phyloP scores from a whole-genome alignment of 2,888 invertebrate species.

The Apamea monoglypha region DNA sequence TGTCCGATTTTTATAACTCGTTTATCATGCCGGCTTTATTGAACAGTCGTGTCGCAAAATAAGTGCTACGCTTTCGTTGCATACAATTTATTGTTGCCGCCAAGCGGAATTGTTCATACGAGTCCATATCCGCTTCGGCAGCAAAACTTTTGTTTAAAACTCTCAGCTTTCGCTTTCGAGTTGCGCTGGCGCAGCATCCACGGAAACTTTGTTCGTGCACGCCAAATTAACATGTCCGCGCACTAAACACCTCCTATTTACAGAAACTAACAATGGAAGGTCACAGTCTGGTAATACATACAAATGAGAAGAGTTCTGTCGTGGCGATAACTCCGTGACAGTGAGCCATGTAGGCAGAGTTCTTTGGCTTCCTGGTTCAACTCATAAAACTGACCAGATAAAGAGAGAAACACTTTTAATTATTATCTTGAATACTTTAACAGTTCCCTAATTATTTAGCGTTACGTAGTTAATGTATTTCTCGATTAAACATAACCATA shows the following conservation, averaged over 20 bases:
- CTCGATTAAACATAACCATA: conserved; percentile 27
- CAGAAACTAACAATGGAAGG: conserved; percentile 87
- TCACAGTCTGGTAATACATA: conserved; percentile 80
- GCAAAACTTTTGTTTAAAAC: conserved; percentile 76
- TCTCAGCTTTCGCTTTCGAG: conserved; percentile 84
- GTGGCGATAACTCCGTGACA: conserved; percentile 52
- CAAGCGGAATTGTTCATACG: conserved; percentile 74
- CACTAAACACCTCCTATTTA: conserved; percentile 85
- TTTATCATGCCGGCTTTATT: conserved; percentile 49
- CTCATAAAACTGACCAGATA: conserved; percentile 33
- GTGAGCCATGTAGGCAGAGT: conserved; percentile 29
- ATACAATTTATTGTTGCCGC: conserved; percentile 68
- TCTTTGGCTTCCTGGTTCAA: conserved; percentile 53
- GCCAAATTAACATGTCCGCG: conserved; percentile 85
- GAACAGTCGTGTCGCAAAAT: conserved; percentile 33
- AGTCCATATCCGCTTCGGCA: conserved; percentile 68
- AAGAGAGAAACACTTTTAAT: conserved; percentile 6
- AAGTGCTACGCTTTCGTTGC: conserved; percentile 72
- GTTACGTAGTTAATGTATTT: conserved; percentile 20
- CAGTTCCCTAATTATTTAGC: conserved; percentile 44
- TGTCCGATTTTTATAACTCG: conserved; percentile 54
- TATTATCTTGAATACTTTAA: conserved; percentile 24
- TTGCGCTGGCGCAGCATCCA: conserved; percentile 77
- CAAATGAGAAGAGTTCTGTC: conserved; percentile 77
- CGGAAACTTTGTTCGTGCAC: conserved; percentile 80